These are phyloP conservation scores for Polyommatus icarus DNA, from an alignment of 2,888 invertebrate genomes.

Conservation along the genomic window DNA sequence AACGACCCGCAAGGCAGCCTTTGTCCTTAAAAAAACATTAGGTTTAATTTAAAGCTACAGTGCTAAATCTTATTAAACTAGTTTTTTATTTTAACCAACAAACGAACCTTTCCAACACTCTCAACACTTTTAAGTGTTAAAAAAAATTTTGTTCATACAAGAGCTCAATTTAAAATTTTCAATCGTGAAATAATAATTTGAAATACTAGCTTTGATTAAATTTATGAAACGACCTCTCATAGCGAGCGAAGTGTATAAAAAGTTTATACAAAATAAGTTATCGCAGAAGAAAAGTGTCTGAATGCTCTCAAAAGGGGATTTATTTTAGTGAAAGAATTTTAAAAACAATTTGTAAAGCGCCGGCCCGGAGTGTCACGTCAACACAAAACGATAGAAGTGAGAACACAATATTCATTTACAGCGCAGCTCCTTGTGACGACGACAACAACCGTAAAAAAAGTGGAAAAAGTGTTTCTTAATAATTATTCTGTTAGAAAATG, in stretches of 20 bases:
- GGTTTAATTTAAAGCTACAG: no score
- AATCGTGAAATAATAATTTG: not conserved
- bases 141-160: no score
- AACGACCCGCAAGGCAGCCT: no score
- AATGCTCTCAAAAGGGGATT: not conserved
- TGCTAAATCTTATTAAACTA: no score
- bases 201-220: not conserved
- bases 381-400: slow-evolving; percentile 1
- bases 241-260: not conserved
- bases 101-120: no score
- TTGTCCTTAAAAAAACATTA: no score
- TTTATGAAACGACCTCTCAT: not conserved
- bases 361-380: not conserved
- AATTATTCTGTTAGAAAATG: not conserved
- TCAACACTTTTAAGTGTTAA: no score
- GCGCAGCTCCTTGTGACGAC: not conserved
- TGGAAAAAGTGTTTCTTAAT: not conserved
- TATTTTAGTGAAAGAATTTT: not conserved
- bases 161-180: not conserved
- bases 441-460: not conserved
- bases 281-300: slow-evolving; percentile 1
- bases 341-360: slow-evolving; percentile 12
- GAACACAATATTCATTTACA: slow-evolving; percentile 11
- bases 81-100: no score
- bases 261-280: not conserved